phyloP scores from a whole-genome alignment of 2,113 vertebrate genomes.

The Colinus virginianus region DNA sequence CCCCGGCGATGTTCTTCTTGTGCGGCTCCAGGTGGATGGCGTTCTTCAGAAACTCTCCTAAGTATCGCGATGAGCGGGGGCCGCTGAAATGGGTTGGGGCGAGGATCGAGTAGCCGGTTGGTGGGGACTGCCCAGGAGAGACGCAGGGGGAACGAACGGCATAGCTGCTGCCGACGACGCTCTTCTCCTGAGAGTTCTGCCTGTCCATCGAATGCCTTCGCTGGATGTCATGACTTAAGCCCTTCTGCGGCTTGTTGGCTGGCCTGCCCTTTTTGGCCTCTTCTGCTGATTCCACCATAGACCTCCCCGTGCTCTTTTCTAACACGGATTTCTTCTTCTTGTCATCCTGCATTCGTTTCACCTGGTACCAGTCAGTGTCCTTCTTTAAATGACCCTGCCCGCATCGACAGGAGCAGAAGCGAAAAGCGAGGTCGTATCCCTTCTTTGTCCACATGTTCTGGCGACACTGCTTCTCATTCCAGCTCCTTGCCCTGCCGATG shows the following conservation, averaged over 20 bases:
- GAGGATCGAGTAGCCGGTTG: slow-evolving; percentile 89
- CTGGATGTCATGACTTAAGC: slow-evolving; percentile 88
- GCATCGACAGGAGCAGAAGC: slow-evolving; percentile 97
- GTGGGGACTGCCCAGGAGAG: slow-evolving; percentile 93
- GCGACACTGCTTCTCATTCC: slow-evolving; percentile 99
- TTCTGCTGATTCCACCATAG: slow-evolving; percentile 80
- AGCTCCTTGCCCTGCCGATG: slow-evolving; percentile 95
- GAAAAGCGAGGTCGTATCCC: slow-evolving; percentile 96
- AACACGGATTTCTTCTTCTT: slow-evolving; percentile 91
- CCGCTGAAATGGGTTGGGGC: slow-evolving; percentile 84
- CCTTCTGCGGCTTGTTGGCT: slow-evolving; percentile 84
- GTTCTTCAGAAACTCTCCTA: slow-evolving; percentile 95
- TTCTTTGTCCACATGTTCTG: slow-evolving; percentile 99
- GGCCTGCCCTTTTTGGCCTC: slow-evolving; percentile 90
- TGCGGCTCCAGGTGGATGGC: slow-evolving; percentile 93
- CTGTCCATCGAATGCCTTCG: slow-evolving; percentile 91
- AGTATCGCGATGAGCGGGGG: slow-evolving; percentile 89
- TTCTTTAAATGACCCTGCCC: slow-evolving; percentile 97
- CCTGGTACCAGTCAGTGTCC: slow-evolving; percentile 99
- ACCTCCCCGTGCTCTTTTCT: slow-evolving; percentile 85
- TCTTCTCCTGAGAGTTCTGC: slow-evolving; percentile 93
- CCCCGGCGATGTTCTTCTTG: slow-evolving; percentile 85
- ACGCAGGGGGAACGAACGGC: slow-evolving; percentile 86
- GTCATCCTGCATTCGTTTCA: slow-evolving; percentile 94
- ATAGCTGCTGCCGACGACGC: slow-evolving; percentile 53